phyloP scores from a whole-genome alignment of 2,113 vertebrate genomes.

The Coptodon bakossiorum region DNA sequence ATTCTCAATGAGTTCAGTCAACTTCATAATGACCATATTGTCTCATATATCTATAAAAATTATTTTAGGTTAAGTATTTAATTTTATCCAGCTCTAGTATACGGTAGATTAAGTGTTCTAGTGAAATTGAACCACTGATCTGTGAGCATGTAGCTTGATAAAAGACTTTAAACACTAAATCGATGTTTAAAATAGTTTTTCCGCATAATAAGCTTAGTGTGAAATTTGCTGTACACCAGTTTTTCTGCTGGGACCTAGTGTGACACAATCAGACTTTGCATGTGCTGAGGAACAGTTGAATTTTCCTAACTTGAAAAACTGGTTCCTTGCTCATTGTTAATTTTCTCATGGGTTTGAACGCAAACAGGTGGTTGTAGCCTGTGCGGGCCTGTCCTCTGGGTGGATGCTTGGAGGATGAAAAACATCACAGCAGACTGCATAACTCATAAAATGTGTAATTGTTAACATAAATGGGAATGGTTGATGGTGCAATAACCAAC shows the following conservation, averaged over 20 bases:
- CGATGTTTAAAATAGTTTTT: neutral
- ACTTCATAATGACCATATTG: accelerated
- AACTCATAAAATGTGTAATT: neutral
- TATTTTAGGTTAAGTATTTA: neutral
- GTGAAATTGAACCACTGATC: neutral
- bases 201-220: accelerated
- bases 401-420: neutral
- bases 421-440: neutral
- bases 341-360: neutral
- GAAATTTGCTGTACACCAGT: neutral
- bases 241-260: neutral
- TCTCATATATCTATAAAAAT: neutral
- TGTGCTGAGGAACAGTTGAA: neutral
- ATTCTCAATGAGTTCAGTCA: neutral
- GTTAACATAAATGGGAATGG: neutral
- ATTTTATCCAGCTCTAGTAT: neutral
- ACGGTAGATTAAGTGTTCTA: neutral
- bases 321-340: neutral
- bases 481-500: neutral
- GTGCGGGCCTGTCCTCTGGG: neutral
- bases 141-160: neutral
- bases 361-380: neutral
- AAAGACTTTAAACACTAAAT: neutral
- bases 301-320: neutral
- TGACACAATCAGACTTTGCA: neutral